These are phyloP conservation scores for Andrena praecox DNA, from an alignment of 2,888 invertebrate species.

Conservation along the genomic window DNA sequence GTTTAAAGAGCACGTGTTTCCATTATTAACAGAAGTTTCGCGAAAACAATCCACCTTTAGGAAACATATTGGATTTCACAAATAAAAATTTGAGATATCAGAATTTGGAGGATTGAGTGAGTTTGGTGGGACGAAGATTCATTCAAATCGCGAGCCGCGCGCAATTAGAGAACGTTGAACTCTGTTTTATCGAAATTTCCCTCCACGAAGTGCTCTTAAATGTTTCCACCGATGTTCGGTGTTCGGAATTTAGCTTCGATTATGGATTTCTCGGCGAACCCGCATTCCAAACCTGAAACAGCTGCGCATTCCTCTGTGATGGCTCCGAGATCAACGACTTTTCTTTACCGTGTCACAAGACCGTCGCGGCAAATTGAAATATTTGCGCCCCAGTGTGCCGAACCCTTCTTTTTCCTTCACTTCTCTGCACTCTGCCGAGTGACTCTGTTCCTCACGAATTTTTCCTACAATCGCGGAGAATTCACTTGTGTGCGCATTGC, in stretches of 20 bases:
- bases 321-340: constrained; percentile 7
- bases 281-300: constrained; percentile 5
- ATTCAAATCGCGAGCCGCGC: not conserved
- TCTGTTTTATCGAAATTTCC: not conserved
- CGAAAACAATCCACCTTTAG: too few species aligned
- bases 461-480: not conserved
- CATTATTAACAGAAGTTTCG: not conserved
- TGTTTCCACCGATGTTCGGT: constrained; percentile 7
- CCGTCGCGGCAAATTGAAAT: constrained; percentile 43
- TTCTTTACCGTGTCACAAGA: constrained; percentile 17
- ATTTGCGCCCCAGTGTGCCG: constrained; percentile 9
- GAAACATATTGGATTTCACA: too few species aligned
- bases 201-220: not conserved
- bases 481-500: not conserved
- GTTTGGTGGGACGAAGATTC: not conserved
- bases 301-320: constrained; percentile 35
- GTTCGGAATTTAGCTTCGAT: constrained; percentile 21
- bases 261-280: not conserved
- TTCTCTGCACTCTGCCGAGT: not conserved
- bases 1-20: not conserved
- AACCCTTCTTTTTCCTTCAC: not conserved
- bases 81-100: too few species aligned
- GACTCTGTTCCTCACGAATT: not conserved
- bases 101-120: not conserved
- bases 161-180: not conserved